A percentile compares a stretch with the other conserved stretches of the same genome.
phyloP scores from a whole-genome alignment of 1,140 invertebrate species.

The Sinonovacula constricta region DNA sequence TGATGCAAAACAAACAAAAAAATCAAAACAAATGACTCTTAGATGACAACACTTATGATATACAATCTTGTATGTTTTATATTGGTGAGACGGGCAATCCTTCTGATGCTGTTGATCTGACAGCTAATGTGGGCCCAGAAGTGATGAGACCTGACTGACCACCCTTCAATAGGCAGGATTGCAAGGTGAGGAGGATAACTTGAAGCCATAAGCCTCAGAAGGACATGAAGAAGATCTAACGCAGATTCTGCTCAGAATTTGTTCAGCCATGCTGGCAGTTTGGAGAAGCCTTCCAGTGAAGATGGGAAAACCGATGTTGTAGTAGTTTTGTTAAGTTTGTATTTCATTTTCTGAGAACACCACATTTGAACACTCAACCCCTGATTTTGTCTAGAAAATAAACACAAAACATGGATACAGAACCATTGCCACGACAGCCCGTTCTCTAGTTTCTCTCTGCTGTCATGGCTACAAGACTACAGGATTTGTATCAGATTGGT shows the following conservation, averaged over 20 bases:
- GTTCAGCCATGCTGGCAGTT: not conserved
- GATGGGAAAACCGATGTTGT: no score
- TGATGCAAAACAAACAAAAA: no score
- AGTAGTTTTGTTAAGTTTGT: no score
- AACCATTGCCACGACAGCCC: conserved; percentile 19
- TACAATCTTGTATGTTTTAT: no score
- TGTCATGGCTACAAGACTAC: not conserved
- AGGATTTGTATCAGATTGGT: not conserved
- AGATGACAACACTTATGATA: no score
- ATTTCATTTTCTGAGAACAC: conserved; percentile 20
- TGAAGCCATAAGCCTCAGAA: not conserved
- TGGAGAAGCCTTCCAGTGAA: not conserved
- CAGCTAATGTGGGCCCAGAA: no score
- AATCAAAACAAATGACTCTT: no score
- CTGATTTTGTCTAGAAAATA: conserved; percentile 9
- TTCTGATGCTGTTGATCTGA: no score
- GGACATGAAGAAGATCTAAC: not conserved
- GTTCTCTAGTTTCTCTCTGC: conserved; percentile 9
- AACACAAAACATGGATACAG: not conserved
- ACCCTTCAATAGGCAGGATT: no score
- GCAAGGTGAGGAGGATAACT: not conserved
- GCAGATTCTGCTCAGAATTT: not conserved
- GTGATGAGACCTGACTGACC: no score
- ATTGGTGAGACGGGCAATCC: no score
- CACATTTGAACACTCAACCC: conserved; percentile 26